Percentiles rank a stretch among this genome's conserved stretches.
These are phyloP conservation scores for Phalacrocorax brasilianus DNA, from an alignment of 2,113 vertebrate genomes.

Conservation along the genomic window DNA sequence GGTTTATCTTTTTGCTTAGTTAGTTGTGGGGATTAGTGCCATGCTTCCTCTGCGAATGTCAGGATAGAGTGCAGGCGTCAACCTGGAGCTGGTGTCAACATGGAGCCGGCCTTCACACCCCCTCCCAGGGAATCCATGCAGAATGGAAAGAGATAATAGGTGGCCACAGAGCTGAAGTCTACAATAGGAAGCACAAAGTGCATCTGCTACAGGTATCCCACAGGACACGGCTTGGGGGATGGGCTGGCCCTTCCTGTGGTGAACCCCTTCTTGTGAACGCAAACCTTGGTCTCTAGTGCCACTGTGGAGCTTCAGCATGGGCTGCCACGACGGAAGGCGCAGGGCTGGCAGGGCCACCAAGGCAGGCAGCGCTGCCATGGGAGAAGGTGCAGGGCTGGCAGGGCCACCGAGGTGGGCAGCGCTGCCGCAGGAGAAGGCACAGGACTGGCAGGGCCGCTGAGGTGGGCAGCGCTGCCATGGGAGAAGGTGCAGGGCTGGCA, in stretches of 20 bases:
- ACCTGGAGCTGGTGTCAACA: background rate
- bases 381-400: background rate
- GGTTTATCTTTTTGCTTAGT: background rate
- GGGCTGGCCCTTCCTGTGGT: background rate
- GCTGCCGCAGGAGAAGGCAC: no score
- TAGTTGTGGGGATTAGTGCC: background rate
- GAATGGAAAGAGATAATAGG: background rate
- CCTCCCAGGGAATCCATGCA: accelerated
- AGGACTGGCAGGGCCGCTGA: no score
- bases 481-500: no score
- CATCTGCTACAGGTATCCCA: accelerated
- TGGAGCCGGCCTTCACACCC: accelerated
- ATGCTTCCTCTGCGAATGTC: accelerated
- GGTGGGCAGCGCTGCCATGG: no score
- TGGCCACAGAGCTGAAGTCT: background rate
- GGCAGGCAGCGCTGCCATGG: accelerated
- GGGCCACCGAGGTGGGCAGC: background rate
- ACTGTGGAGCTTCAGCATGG: background rate
- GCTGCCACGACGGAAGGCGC: background rate
- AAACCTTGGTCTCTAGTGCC: background rate
- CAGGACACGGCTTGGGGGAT: accelerated
- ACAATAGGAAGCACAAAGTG: background rate
- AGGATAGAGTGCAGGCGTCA: background rate
- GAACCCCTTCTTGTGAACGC: background rate
- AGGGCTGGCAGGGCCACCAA: background rate